Evolutionary conservation across 2,888 invertebrate species (phyloP).

Genomic region (Malacosoma neustria): DNA sequence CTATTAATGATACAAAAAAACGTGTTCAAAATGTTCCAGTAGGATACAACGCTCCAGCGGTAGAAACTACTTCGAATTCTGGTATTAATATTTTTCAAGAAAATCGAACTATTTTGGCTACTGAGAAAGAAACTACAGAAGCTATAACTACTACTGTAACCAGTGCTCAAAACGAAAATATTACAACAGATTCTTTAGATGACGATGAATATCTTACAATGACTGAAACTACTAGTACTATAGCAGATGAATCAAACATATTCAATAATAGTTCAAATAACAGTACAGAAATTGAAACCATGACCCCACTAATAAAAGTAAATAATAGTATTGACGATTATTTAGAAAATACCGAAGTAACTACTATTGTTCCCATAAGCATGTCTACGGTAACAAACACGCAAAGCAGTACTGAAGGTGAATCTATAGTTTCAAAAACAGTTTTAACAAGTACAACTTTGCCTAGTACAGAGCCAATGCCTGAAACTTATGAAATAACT

Average conservation of each 20-base stretch:
- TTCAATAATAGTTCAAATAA: constrained; percentile 32
- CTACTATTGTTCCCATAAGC: constrained; percentile 40
- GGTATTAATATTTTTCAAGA: constrained; percentile 10
- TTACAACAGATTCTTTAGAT: no score
- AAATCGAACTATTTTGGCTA: constrained; percentile 15
- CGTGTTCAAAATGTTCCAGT: constrained; percentile 60
- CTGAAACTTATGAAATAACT: constrained; percentile 15
- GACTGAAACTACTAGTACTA: constrained; percentile 34
- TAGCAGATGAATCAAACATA: constrained; percentile 30
- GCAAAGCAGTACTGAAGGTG: constrained; percentile 24
- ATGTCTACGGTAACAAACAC: constrained; percentile 27
- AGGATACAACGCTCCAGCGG: constrained; percentile 39
- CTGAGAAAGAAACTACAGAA: constrained; percentile 23
- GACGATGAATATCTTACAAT: constrained; percentile 55
- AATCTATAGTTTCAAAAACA: constrained; percentile 12
- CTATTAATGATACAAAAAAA: constrained; percentile 41
- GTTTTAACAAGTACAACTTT: constrained; percentile 5
- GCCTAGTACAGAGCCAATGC: constrained; percentile 5
- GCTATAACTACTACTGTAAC: constrained; percentile 8
- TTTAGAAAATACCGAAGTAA: constrained; percentile 43
- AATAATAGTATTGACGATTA: constrained; percentile 55
- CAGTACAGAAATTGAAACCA: constrained; percentile 34
- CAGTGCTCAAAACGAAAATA: constrained; percentile 16
- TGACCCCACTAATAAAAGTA: constrained; percentile 40
- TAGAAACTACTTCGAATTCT: constrained; percentile 8